Percentiles rank a stretch among this genome's conserved stretches.
Evolutionary conservation across 2,888 invertebrate genomes (phyloP).

Genomic region (Helobdella robusta): DNA sequence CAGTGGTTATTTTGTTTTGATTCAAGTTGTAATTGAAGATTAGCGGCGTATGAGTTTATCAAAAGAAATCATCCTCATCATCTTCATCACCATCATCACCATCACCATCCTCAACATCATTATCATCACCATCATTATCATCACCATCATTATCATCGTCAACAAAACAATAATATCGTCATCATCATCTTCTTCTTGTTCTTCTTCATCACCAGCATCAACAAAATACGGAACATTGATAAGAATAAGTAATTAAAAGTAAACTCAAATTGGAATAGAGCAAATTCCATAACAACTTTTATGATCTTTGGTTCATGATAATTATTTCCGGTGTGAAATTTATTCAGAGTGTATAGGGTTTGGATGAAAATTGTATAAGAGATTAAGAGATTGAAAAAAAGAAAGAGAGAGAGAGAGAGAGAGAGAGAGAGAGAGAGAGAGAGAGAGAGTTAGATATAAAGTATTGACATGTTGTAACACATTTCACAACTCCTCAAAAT

Average conservation of each 20-base stretch:
- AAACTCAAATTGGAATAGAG: too few relatives aligned
- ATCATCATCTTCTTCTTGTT: neutral
- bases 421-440: slow-evolving; percentile 1
- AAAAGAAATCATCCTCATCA: neutral
- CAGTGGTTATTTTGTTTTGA: too few relatives aligned
- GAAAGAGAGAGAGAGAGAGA: slow-evolving; percentile 1
- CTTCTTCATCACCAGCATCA: neutral
- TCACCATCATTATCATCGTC: neutral
- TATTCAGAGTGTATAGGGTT: too few relatives aligned
- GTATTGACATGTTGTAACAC: neutral
- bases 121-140: slow-evolving; percentile 10
- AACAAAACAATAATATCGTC: neutral
- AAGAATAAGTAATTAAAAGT: too few relatives aligned
- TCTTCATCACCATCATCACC: slow-evolving; percentile 10
- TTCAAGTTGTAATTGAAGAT: too few relatives aligned
- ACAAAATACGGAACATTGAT: too few relatives aligned
- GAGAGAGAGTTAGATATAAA: neutral
- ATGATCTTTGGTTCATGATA: too few relatives aligned
- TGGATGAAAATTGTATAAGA: neutral
- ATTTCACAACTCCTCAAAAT: too few relatives aligned
- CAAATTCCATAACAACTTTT: too few relatives aligned
- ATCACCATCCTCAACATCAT: slow-evolving; percentile 10
- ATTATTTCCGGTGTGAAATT: too few relatives aligned
- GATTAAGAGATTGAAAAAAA: neutral
- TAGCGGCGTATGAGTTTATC: too few relatives aligned